Evolutionary conservation across 2,888 invertebrate genomes (phyloP).

Genomic region (Pollenia angustigena): DNA sequence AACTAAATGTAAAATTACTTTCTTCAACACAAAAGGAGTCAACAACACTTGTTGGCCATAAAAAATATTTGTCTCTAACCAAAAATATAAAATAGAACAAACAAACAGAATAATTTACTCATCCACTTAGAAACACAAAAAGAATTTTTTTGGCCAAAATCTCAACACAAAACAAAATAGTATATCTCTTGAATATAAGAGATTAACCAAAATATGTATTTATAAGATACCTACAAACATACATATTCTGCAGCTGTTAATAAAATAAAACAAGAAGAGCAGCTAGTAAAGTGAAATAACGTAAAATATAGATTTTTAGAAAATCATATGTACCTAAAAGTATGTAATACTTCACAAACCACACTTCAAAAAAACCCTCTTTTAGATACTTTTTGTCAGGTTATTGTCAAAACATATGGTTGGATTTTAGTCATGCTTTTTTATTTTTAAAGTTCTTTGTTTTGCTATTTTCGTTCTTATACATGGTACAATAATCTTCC

Average conservation of each 20-base stretch:
- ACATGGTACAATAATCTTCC: not conserved
- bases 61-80: conserved; percentile 20
- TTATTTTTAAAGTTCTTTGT: conserved; percentile 51
- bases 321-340: too few relatives aligned
- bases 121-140: not conserved
- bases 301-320: not conserved
- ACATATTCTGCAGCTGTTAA: not conserved
- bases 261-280: not conserved
- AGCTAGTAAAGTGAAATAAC: not conserved
- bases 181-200: conserved; percentile 35
- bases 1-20: not conserved
- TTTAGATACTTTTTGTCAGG: conserved; percentile 32
- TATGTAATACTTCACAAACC: not conserved
- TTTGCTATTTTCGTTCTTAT: conserved; percentile 68
- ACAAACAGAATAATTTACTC: conserved; percentile 1
- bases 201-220: not conserved
- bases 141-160: conserved; percentile 19
- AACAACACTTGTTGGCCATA: conserved; percentile 56
- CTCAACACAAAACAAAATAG: not conserved
- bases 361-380: not conserved
- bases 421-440: conserved; percentile 20
- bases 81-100: conserved; percentile 10
- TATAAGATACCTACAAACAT: not conserved
- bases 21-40: conserved; percentile 13
- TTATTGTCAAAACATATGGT: conserved; percentile 10